phyloP scores from a whole-genome alignment of 2,797 vertebrate species.

The Lagocephalus sceleratus region DNA sequence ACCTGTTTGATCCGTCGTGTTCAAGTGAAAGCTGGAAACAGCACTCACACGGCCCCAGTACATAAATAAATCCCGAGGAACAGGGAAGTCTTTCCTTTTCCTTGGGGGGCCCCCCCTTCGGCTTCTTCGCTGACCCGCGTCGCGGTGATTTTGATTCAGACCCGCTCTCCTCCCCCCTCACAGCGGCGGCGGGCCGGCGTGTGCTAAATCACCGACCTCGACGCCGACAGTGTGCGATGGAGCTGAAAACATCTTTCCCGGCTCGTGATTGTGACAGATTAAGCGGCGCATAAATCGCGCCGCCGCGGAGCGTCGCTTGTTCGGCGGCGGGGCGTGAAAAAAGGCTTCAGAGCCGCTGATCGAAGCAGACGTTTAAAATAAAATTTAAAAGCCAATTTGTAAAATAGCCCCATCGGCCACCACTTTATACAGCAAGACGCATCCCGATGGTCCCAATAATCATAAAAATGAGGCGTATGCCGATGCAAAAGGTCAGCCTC shows the following conservation, averaged over 20 bases:
- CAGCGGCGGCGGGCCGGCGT: constrained; percentile 39
- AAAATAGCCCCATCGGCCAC: constrained; percentile 25
- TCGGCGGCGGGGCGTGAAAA: constrained; percentile 12
- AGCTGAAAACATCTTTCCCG: constrained; percentile 67
- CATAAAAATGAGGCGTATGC: constrained; percentile 49
- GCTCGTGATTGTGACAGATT: constrained; percentile 64
- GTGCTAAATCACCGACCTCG: constrained; percentile 59
- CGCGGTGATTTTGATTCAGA: constrained; percentile 19
- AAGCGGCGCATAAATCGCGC: constrained; percentile 58
- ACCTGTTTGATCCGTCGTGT: constrained; percentile 58
- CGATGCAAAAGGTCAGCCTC: constrained; percentile 43
- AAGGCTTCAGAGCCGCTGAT: constrained; percentile 4
- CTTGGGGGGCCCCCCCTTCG: constrained; percentile 36
- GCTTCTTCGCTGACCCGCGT: constrained; percentile 53
- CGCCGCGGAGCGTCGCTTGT: constrained; percentile 16
- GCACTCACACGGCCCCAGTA: constrained; percentile 3
- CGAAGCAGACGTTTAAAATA: constrained; percentile 41
- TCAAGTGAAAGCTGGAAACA: constrained; percentile 38
- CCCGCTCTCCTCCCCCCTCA: constrained; percentile 45
- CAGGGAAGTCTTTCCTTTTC: constrained; percentile 47
- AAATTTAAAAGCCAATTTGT: constrained; percentile 35
- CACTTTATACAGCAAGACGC: constrained; percentile 15
- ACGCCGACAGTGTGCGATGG: constrained; percentile 61
- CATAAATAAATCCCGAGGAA: constrained; percentile 55
- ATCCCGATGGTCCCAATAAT: constrained; percentile 37